These are phyloP conservation scores for Campoplex capitator DNA, from an alignment of 2,888 invertebrate genomes.

Conservation along the genomic window DNA sequence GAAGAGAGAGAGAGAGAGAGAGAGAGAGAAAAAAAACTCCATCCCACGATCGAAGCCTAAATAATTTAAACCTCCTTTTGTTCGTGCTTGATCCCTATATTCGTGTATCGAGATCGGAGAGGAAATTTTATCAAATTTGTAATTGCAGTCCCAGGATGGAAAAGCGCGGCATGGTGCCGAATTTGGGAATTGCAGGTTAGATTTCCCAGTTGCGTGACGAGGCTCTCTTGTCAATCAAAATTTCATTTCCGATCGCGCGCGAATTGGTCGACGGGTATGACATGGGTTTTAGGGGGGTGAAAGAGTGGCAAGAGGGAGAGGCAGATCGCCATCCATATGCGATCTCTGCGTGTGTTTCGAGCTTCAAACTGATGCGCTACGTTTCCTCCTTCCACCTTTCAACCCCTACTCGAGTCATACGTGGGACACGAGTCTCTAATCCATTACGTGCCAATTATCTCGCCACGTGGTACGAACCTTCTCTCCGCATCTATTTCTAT, in stretches of 20 bases:
- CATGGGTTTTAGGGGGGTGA: neutral
- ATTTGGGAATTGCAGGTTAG: slow-evolving; percentile 80
- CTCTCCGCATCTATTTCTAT: slow-evolving; percentile 46
- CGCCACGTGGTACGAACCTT: slow-evolving; percentile 70
- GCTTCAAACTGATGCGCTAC: slow-evolving; percentile 40
- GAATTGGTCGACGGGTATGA: slow-evolving; percentile 72
- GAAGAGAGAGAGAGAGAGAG: no score
- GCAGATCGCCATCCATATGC: slow-evolving; percentile 37
- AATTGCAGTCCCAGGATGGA: slow-evolving; percentile 47
- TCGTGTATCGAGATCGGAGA: neutral
- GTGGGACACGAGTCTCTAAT: slow-evolving; percentile 71
- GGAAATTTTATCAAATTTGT: slow-evolving; percentile 58
- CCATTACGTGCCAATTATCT: slow-evolving; percentile 75
- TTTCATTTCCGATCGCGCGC: slow-evolving; percentile 81
- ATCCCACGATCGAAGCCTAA: neutral
- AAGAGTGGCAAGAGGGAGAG: neutral
- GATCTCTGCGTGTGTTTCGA: slow-evolving; percentile 45
- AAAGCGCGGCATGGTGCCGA: slow-evolving; percentile 55
- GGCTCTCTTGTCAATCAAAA: slow-evolving; percentile 80
- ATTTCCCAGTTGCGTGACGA: slow-evolving; percentile 80
- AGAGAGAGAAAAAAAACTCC: neutral
- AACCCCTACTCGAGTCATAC: slow-evolving; percentile 58
- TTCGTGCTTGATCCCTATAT: neutral
- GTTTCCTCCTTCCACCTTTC: slow-evolving; percentile 27
- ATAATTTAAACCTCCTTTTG: neutral